Base-by-base conservation (phyloP, 1,140 invertebrate species). In the Dinothrombium tinctorium region DNA sequence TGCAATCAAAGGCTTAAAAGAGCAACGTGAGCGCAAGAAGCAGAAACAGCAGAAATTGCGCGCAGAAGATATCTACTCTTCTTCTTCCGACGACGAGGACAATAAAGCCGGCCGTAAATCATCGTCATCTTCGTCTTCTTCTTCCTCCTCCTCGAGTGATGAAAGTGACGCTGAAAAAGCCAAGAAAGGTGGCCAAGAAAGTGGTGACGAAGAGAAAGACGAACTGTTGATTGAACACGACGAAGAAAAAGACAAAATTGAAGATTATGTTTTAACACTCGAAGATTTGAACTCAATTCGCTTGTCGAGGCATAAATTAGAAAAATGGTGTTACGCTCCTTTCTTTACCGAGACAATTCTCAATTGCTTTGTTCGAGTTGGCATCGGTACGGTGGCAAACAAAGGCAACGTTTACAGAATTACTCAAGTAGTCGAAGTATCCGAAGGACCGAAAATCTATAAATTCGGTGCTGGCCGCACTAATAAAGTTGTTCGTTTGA, bases 401-500 rank as follows among this genome's bases (percentile, higher is more conserved):
- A 73, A 76, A 5, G 68, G 72, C 51, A 72, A 86, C 0, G 80
- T 94, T 0, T 96, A 95, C 57, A 69, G 84, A 51, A 82, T 92
- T 29, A 86, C 83, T 14, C 89, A 96, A 65, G 77, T 95, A 28
- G 69, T 76, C 41, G 86, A 82, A 48, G 83, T 96, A 4, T 81
- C 89, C 43, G 90, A 96, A 63, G 94, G 87, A 0, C 75, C 74
- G 0, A 96, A 81, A 64, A 72, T 95, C 31, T 99, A 99, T 57
- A 73, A 79, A 46, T 61, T 98, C 17, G 29, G 25, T 8, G 71
- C 64, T 41, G 89, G 84, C 4, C 67, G 78, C 47, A 99, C 92
- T 3, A 96, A 98, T 61, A 92, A 92, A 61, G 72, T 69, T 5
- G 49, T 76, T 7, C 63, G 61, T 45, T 50, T 76, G 15, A 67